Evolutionary conservation across 2,797 vertebrate genomes (phyloP).

Genomic region (Sebastes cheni): DNA sequence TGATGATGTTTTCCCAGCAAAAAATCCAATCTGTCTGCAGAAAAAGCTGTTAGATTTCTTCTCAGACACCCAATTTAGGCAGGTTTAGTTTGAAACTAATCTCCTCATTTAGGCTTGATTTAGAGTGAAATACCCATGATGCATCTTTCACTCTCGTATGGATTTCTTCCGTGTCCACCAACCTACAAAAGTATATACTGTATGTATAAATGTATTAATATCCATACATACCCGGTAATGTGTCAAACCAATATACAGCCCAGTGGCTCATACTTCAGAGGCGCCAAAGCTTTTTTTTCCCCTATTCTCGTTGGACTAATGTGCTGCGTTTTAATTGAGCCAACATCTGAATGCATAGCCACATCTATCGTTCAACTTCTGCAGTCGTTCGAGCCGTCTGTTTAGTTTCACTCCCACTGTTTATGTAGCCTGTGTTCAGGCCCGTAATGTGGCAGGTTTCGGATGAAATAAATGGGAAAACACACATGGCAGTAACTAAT

Average conservation of each 20-base stretch:
- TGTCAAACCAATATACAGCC: constrained; percentile 18
- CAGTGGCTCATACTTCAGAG: constrained; percentile 9
- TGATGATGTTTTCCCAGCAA: constrained; percentile 41
- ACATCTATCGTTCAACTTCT: constrained; percentile 26
- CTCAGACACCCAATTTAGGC: constrained; percentile 17
- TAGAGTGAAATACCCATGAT: constrained; percentile 14
- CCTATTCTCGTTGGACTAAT: constrained; percentile 13
- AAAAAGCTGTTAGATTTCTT: neutral
- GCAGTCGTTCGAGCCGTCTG: constrained; percentile 41
- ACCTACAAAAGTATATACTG: neutral
- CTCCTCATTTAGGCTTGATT: constrained; percentile 27
- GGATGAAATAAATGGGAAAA: constrained; percentile 70
- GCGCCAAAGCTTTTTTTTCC: neutral
- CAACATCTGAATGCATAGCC: constrained; percentile 16
- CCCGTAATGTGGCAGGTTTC: constrained; percentile 61
- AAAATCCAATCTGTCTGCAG: constrained; percentile 24
- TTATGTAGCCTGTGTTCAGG: constrained; percentile 57
- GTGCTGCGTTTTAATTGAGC: constrained; percentile 33
- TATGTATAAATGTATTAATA: neutral
- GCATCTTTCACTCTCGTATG: neutral
- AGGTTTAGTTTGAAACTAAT: constrained; percentile 30
- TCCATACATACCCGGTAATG: neutral
- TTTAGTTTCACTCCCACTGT: constrained; percentile 59
- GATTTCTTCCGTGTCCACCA: neutral
- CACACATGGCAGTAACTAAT: constrained; percentile 71